Conservation (phyloP, 2,113 vertebrate species). For the Malurus elegans region DNA sequence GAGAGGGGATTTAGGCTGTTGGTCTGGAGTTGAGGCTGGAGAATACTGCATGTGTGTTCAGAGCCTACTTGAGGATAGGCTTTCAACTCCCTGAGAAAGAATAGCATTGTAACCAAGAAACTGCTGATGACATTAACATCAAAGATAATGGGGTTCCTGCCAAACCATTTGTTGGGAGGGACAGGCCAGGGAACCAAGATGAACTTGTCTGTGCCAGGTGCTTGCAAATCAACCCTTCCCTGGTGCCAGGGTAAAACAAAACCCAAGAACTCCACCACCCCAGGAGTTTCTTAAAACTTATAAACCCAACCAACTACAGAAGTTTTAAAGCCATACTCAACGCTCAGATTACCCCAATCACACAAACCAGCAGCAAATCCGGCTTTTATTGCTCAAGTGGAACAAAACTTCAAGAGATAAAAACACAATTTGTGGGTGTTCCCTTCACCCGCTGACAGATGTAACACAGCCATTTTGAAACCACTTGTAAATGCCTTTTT, state of each 20-base stretch:
- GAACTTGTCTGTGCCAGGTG: constrained; percentile 55
- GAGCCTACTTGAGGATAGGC: constrained; percentile 4
- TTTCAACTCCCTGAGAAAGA: constrained; percentile 17
- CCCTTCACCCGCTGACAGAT: constrained; percentile 70
- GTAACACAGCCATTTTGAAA: constrained; percentile 72
- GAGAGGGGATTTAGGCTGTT: neutral
- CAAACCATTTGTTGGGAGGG: constrained; percentile 36
- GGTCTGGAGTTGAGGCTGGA: neutral
- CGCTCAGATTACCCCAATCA: constrained; percentile 36
- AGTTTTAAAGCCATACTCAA: constrained; percentile 40
- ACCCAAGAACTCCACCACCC: neutral
- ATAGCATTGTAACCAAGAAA: constrained; percentile 28
- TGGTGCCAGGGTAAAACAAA: constrained; percentile 2
- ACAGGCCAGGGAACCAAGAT: constrained; percentile 11
- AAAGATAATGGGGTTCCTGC: constrained; percentile 32
- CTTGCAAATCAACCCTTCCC: constrained; percentile 26
- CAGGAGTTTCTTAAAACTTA: constrained; percentile 52
- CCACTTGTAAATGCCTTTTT: constrained; percentile 68
- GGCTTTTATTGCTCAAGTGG: constrained; percentile 69
- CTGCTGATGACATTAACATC: constrained; percentile 56
- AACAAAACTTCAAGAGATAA: constrained; percentile 70
- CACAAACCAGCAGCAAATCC: constrained; percentile 55
- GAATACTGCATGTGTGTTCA: neutral
- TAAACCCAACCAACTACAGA: constrained; percentile 15
- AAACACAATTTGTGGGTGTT: constrained; percentile 74